These are phyloP conservation scores for Morbakka virulenta DNA, from an alignment of 30 jellyfish, hydroid and myxozoan species.

Conservation along the genomic window DNA sequence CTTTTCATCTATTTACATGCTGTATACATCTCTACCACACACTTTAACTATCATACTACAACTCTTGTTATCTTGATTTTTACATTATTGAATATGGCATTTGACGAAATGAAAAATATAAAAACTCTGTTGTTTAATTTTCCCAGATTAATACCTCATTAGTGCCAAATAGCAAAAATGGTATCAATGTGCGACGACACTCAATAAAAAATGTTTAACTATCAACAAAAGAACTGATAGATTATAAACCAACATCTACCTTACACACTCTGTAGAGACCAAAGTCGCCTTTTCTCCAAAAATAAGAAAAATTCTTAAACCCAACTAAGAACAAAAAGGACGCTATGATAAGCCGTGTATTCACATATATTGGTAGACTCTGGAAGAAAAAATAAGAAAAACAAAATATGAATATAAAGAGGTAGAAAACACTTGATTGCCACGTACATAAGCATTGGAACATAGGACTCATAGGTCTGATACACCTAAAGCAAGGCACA, in stretches of 20 bases:
- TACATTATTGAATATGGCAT: too few species aligned
- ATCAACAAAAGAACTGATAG: constrained; percentile 16
- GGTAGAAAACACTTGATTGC: neutral
- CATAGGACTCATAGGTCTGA: neutral
- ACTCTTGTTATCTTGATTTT: too few species aligned
- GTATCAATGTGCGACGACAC: too few species aligned
- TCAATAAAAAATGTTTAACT: constrained; percentile 53
- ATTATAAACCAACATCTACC: constrained; percentile 44
- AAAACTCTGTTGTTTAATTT: too few species aligned
- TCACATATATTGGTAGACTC: constrained; percentile 76
- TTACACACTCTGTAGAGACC: constrained; percentile 81
- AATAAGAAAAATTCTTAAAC: constrained; percentile 56
- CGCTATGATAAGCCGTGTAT: constrained; percentile 56
- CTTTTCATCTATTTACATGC: too few species aligned
- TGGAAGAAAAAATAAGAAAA: too few species aligned
- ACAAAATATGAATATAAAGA: neutral
- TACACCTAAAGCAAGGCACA: too few species aligned
- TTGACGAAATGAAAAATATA: too few species aligned
- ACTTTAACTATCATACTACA: too few species aligned
- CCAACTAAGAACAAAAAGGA: constrained; percentile 78
- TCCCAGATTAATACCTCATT: too few species aligned
- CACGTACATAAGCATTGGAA: neutral
- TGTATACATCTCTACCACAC: too few species aligned
- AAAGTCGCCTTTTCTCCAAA: constrained; percentile 78
- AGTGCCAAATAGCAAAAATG: too few species aligned